Conservation (phyloP, 2,888 invertebrate genomes). For the Acrocyrtus sp. region DNA sequence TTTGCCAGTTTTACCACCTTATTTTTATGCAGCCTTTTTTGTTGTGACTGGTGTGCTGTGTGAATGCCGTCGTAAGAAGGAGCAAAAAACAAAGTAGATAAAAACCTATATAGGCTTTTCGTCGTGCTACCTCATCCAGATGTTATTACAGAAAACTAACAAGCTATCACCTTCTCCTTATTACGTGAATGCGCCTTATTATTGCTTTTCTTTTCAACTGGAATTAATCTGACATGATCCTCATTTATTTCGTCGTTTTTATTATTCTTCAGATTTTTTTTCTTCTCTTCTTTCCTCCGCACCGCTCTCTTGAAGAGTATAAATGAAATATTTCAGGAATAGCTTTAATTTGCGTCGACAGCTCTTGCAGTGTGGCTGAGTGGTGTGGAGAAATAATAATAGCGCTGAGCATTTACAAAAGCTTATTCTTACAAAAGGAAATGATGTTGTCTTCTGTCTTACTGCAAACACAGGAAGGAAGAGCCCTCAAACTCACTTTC, state of each 20-base stretch:
- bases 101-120: conserved; percentile 8
- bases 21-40: conserved; percentile 7
- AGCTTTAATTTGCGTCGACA: conserved; percentile 44
- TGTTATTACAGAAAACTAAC: conserved; percentile 52
- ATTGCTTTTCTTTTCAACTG: conserved; percentile 35
- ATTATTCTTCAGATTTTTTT: conserved; percentile 24
- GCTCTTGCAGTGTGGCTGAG: conserved; percentile 29
- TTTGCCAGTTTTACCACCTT: conserved; percentile 8
- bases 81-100: conserved; percentile 16
- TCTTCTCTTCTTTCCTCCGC: too few species aligned
- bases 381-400: background rate
- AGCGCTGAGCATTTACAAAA: too few species aligned
- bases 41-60: conserved; percentile 27
- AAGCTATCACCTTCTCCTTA: conserved; percentile 48
- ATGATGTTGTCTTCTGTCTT: too few species aligned
- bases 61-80: conserved; percentile 33
- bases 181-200: conserved; percentile 30
- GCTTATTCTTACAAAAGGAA: too few species aligned
- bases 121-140: conserved; percentile 45
- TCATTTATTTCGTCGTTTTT: conserved; percentile 28
- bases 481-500: too few species aligned
- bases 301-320: background rate
- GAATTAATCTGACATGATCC: conserved; percentile 53
- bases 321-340: conserved; percentile 39
- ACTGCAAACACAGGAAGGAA: too few species aligned